Evolutionary conservation across 30 jellyfish, hydroid and myxozoan species (phyloP).

Genomic region (Chironex yamaguchii): DNA sequence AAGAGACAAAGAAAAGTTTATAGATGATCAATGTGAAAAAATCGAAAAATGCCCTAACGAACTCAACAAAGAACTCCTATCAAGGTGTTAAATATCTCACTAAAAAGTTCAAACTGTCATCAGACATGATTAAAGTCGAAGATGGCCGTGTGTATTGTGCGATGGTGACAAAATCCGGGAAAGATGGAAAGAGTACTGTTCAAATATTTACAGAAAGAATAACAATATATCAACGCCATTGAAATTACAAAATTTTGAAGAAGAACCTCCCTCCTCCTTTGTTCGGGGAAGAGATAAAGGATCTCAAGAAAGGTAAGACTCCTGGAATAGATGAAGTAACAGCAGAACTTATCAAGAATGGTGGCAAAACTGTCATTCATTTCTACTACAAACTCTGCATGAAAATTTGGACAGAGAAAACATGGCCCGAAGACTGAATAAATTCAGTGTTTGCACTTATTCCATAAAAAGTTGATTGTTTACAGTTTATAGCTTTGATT

Average conservation of each 20-base stretch:
- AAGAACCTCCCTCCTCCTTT: not conserved
- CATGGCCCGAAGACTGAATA: not conserved
- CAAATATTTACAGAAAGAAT: too few species aligned
- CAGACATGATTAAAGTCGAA: not conserved
- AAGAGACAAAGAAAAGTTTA: slow-evolving; percentile 10
- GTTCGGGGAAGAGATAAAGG: not conserved
- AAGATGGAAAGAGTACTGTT: not conserved
- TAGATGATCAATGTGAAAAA: slow-evolving; percentile 4
- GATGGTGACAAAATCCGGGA: not conserved
- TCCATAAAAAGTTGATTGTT: slow-evolving; percentile 29
- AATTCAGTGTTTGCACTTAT: slow-evolving; percentile 10
- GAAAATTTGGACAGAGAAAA: slow-evolving; percentile 4
- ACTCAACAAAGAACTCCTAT: not conserved
- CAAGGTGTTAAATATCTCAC: not conserved
- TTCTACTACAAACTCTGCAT: not conserved
- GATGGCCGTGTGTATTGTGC: not conserved
- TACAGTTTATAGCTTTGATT: slow-evolving; percentile 3
- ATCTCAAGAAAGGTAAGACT: not conserved
- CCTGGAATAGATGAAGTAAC: not conserved
- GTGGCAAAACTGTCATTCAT: not conserved
- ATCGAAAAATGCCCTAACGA: not conserved
- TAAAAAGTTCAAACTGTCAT: not conserved
- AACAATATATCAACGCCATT: not conserved
- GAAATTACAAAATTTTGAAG: not conserved
- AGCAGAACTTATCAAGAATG: not conserved